Percentiles rank a stretch among this genome's conserved stretches.
Evolutionary conservation across 2,888 invertebrate species (phyloP).

Genomic region (Tetranychus truncatus): DNA sequence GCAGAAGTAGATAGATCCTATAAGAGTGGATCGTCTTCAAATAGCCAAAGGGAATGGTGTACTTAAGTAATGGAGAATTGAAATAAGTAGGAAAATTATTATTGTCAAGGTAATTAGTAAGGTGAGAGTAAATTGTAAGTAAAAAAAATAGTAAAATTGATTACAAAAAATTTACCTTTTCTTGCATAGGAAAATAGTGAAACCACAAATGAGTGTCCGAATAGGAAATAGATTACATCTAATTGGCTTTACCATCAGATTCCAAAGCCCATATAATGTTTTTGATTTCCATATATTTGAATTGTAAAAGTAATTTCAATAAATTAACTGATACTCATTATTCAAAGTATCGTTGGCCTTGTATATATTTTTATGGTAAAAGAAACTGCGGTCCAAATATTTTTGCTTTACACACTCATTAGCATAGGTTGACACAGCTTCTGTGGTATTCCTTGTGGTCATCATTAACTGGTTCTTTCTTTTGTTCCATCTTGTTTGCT

Average conservation of each 20-base stretch:
- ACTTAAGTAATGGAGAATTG: too few species aligned
- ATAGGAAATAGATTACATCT: background rate
- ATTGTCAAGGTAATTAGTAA: background rate
- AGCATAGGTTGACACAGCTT: too few species aligned
- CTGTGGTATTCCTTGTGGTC: too few species aligned
- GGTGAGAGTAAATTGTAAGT: background rate
- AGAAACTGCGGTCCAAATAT: too few species aligned
- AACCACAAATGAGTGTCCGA: constrained; percentile 1
- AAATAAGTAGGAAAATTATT: too few species aligned
- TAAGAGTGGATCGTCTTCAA: too few species aligned
- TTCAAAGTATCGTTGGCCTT: background rate
- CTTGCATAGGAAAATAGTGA: background rate
- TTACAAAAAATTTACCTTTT: background rate
- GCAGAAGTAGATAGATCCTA: too few species aligned
- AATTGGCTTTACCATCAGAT: background rate
- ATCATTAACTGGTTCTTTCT: too few species aligned
- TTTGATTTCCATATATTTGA: background rate
- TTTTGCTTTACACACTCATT: too few species aligned
- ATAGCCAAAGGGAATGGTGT: too few species aligned
- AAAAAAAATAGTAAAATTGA: background rate
- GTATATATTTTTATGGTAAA: too few species aligned
- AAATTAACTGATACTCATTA: background rate
- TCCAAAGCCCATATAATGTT: background rate
- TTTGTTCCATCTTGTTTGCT: too few species aligned
- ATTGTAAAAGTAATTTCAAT: background rate